Evolutionary conservation across 2,797 vertebrate species (phyloP).

Genomic region (Emys orbicularis): DNA sequence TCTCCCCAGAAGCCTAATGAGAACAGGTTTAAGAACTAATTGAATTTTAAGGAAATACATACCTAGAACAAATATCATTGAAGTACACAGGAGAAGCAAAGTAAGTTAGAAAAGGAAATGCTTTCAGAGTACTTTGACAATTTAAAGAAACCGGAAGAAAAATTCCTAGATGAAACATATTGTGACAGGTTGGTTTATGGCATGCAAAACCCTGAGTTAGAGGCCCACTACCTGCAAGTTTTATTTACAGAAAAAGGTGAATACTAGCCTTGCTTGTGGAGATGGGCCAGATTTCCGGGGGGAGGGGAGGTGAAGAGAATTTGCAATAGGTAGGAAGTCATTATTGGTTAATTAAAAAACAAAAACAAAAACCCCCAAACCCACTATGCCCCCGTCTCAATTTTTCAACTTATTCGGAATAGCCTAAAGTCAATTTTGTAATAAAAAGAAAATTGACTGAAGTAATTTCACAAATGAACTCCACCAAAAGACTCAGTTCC

Average conservation of each 20-base stretch:
- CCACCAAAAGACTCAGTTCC: not conserved
- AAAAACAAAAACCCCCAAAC: not conserved
- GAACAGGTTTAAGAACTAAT: constrained; percentile 31
- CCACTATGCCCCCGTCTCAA: not conserved
- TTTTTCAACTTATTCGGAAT: not conserved
- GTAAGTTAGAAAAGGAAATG: not conserved
- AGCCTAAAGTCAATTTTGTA: not conserved
- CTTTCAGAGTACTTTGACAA: not conserved
- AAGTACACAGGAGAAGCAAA: not conserved
- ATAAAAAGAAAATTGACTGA: not conserved
- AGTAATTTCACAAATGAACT: not conserved
- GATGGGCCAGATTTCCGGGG: not conserved
- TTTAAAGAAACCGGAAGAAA: constrained; percentile 23
- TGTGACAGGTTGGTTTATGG: not conserved
- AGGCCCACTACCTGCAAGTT: not conserved
- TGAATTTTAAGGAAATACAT: constrained; percentile 9
- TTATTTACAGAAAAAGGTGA: not conserved
- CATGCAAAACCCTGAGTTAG: not conserved
- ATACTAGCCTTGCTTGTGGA: not conserved
- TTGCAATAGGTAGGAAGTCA: not conserved
- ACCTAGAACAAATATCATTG: not conserved
- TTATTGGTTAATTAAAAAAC: not conserved
- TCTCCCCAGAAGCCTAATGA: constrained; percentile 4
- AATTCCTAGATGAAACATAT: not conserved
- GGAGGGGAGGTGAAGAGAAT: not conserved